A percentile compares a stretch with the other conserved stretches of the same genome.
Evolutionary conservation across 2,888 invertebrate species (phyloP).

Genomic region (Chrysotoxum bicinctum): DNA sequence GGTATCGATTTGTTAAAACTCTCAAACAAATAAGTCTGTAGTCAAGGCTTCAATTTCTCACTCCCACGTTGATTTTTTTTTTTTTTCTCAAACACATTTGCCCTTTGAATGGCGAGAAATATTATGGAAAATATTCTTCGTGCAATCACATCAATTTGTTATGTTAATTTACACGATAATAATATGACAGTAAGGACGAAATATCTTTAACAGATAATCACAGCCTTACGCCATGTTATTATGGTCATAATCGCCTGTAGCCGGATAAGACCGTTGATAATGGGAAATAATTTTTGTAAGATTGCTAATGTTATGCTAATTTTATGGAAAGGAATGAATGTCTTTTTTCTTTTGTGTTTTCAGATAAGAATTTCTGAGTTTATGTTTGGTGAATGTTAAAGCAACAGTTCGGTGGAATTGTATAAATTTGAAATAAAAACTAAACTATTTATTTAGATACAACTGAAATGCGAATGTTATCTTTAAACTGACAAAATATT

Average conservation of each 20-base stretch:
- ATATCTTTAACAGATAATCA: constrained; percentile 75
- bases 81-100: background rate
- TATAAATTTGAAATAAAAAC: background rate
- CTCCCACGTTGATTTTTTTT: background rate
- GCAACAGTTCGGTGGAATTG: background rate
- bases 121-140: background rate
- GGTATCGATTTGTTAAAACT: background rate
- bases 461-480: too few relatives aligned
- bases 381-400: background rate
- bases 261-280: constrained; percentile 53
- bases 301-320: constrained; percentile 58
- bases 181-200: constrained; percentile 41
- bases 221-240: constrained; percentile 79
- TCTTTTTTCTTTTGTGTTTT: background rate
- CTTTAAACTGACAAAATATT: too few relatives aligned
- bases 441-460: too few relatives aligned
- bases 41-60: constrained; percentile 4
- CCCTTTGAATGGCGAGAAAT: background rate
- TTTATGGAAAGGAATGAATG: constrained; percentile 14
- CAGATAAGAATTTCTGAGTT: background rate
- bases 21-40: constrained; percentile 4
- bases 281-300: constrained; percentile 13
- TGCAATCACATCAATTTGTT: constrained; percentile 31
- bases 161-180: constrained; percentile 42
- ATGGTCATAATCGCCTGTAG: constrained; percentile 79